These are phyloP conservation scores for Thalpophila matura DNA, from an alignment of 2,888 invertebrate genomes.

Conservation along the genomic window DNA sequence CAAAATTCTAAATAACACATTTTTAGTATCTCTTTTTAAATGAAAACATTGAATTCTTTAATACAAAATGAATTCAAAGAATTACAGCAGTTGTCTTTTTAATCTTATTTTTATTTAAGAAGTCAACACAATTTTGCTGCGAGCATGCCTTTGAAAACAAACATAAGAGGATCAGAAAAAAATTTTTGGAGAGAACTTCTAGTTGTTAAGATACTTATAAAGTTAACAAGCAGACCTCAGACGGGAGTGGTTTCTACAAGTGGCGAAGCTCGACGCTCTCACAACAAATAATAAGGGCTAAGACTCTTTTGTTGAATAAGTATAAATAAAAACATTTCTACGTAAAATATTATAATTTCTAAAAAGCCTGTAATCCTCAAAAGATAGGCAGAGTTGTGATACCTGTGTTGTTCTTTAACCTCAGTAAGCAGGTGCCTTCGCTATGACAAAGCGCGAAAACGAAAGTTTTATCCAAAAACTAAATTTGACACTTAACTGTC, in stretches of 20 bases:
- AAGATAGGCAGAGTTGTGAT: no score
- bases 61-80: neutral
- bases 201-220: constrained; percentile 33
- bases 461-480: no score
- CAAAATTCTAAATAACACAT: neutral
- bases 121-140: neutral
- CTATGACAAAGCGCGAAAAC: no score
- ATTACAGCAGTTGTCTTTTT: neutral
- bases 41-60: no score
- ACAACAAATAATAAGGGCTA: constrained; percentile 43
- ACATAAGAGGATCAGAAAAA: constrained; percentile 26
- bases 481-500: no score
- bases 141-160: constrained; percentile 17
- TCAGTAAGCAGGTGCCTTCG: no score
- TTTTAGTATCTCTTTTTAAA: neutral
- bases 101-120: constrained; percentile 17
- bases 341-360: neutral
- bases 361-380: no score
- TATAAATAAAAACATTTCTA: constrained; percentile 2
- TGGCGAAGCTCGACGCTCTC: constrained; percentile 22
- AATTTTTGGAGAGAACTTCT: constrained; percentile 16
- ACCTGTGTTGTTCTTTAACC: no score
- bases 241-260: constrained; percentile 36
- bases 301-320: neutral
- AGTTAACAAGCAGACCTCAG: constrained; percentile 45